A percentile compares a stretch with the other conserved stretches of the same genome.
Evolutionary conservation across 2,888 invertebrate genomes (phyloP).

Genomic region (Stratiomys singularior): DNA sequence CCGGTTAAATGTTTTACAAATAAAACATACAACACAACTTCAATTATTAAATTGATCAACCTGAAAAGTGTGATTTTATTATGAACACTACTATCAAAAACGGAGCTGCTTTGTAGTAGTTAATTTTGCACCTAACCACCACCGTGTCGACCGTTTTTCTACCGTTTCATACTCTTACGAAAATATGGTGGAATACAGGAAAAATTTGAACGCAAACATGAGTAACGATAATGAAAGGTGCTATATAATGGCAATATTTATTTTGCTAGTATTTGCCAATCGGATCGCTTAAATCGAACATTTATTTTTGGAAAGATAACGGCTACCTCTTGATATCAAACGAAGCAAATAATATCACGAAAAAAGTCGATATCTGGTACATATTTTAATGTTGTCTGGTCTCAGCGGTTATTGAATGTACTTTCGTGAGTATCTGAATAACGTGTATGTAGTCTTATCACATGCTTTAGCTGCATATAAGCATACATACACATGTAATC

Average conservation of each 20-base stretch:
- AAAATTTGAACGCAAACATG: not conserved
- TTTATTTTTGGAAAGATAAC: slow-evolving; percentile 20
- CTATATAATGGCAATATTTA: slow-evolving; percentile 20
- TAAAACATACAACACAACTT: slow-evolving; percentile 3
- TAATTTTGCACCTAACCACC: not conserved
- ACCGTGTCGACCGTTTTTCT: not conserved
- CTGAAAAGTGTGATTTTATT: not conserved
- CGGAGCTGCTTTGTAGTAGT: not conserved
- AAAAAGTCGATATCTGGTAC: not conserved
- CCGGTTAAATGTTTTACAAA: not conserved
- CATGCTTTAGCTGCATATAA: not conserved
- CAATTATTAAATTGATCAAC: slow-evolving; percentile 36
- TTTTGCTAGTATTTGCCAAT: slow-evolving; percentile 36
- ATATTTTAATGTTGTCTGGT: not conserved
- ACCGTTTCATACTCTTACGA: not conserved
- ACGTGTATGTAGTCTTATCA: slow-evolving; percentile 7
- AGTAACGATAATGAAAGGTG: not conserved
- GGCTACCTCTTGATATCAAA: slow-evolving; percentile 13
- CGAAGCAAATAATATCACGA: slow-evolving; percentile 19
- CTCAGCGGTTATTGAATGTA: not conserved
- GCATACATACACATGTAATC: not conserved
- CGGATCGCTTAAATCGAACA: slow-evolving; percentile 32
- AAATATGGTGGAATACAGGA: not conserved
- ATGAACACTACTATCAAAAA: slow-evolving; percentile 7
- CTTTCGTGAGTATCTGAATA: not conserved